phyloP scores from a whole-genome alignment of 2,888 invertebrate species.

The Unio delphinus region DNA sequence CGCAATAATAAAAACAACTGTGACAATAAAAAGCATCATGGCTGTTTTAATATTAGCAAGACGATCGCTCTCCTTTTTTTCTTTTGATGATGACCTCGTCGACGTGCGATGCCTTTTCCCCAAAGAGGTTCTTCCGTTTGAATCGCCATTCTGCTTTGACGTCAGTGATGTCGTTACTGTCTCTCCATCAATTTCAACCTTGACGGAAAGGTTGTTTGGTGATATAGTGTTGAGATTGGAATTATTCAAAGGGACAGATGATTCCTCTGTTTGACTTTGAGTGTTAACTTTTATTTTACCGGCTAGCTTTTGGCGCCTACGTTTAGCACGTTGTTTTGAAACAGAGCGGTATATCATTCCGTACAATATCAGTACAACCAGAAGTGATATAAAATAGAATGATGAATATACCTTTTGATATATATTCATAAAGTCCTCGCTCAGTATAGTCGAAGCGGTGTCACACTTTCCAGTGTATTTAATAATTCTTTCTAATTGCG shows the following conservation, averaged over 20 bases:
- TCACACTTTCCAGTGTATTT: slow-evolving; percentile 52
- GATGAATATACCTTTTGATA: slow-evolving; percentile 66
- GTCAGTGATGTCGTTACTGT: slow-evolving; percentile 7
- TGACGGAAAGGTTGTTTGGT: slow-evolving; percentile 4
- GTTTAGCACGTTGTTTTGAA: slow-evolving; percentile 36
- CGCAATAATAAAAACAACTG: slow-evolving; percentile 66
- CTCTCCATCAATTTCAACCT: slow-evolving; percentile 26
- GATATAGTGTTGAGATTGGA: slow-evolving; percentile 4
- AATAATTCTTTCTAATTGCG: background rate
- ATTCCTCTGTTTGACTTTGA: slow-evolving; percentile 36
- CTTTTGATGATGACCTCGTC: slow-evolving; percentile 6
- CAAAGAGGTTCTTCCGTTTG: no score
- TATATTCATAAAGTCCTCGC: slow-evolving; percentile 38
- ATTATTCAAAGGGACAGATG: slow-evolving; percentile 21
- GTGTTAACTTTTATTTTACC: slow-evolving; percentile 24
- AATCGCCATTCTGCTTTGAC: no score
- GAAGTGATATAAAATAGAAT: slow-evolving; percentile 63
- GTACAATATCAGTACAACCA: slow-evolving; percentile 67
- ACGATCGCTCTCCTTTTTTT: slow-evolving; percentile 38
- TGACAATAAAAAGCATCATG: slow-evolving; percentile 69
- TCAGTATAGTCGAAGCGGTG: slow-evolving; percentile 42
- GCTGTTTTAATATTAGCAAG: slow-evolving; percentile 68
- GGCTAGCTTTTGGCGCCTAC: slow-evolving; percentile 31
- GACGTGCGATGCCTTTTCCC: no score
- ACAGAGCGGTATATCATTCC: slow-evolving; percentile 64